A percentile compares a stretch with the other conserved stretches of the same genome.
phyloP scores from a whole-genome alignment of 2,797 vertebrate genomes.

The Sebastes iracundus region DNA sequence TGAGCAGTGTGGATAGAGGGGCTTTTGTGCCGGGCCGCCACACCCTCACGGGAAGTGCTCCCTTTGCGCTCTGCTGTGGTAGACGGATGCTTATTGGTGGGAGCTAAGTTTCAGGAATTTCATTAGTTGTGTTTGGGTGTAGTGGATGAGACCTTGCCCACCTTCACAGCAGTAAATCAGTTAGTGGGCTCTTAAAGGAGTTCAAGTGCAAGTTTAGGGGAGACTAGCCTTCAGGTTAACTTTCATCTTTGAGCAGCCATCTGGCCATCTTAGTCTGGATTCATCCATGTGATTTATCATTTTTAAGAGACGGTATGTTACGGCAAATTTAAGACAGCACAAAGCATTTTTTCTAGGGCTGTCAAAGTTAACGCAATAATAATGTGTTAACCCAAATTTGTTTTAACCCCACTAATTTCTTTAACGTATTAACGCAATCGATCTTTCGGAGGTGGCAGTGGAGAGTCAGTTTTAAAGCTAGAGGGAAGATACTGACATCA shows the following conservation, averaged over 20 bases:
- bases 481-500: too few species aligned
- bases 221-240: background rate
- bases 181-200: background rate
- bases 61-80: conserved; percentile 51
- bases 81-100: conserved; percentile 39
- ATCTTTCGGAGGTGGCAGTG: too few species aligned
- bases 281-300: background rate
- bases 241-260: conserved; percentile 8
- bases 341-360: background rate
- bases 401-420: too few species aligned
- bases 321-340: background rate
- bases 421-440: too few species aligned
- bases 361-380: too few species aligned
- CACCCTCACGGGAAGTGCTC: conserved; percentile 71
- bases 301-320: background rate
- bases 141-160: conserved; percentile 28
- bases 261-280: background rate
- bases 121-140: conserved; percentile 52
- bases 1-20: conserved; percentile 55
- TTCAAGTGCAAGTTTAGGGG: background rate
- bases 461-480: too few species aligned
- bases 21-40: conserved; percentile 72
- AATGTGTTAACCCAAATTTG: too few species aligned
- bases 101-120: conserved; percentile 56
- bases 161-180: conserved; percentile 40